These are phyloP conservation scores for Drosophila sechellia DNA, from an alignment of 1,140 invertebrate species.

Conservation along the genomic window DNA sequence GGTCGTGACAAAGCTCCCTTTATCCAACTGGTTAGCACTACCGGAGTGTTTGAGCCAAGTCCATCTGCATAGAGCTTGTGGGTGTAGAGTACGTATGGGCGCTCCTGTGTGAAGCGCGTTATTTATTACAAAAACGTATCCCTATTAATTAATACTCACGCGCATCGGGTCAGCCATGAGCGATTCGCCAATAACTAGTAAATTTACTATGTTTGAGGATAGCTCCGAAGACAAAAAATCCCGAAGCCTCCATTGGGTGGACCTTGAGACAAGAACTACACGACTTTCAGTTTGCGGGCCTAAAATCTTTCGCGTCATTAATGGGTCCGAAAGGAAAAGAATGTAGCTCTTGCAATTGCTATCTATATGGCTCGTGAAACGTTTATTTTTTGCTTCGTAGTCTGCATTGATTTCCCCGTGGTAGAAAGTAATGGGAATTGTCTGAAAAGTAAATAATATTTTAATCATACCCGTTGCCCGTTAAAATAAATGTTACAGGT, in stretches of 20 bases:
- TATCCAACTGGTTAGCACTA: constrained; percentile 89
- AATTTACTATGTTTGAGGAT: constrained; percentile 88
- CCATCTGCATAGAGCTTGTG: constrained; percentile 89
- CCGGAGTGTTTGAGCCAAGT: constrained; percentile 87
- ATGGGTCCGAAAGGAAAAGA: constrained; percentile 88
- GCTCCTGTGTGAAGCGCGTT: constrained; percentile 84
- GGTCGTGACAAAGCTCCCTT: constrained; percentile 87
- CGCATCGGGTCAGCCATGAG: constrained; percentile 84
- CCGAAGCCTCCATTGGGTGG: constrained; percentile 89
- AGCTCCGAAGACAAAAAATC: constrained; percentile 87
- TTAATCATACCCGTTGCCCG: background rate
- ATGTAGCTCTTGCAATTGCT: constrained; percentile 87
- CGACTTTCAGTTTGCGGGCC: constrained; percentile 86
- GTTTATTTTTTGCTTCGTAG: constrained; percentile 54
- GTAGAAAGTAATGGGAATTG: constrained; percentile 86
- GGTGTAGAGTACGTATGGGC: constrained; percentile 89
- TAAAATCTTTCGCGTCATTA: constrained; percentile 86
- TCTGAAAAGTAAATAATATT: constrained; percentile 48
- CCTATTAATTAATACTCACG: constrained; percentile 45
- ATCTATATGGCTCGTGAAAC: constrained; percentile 57
- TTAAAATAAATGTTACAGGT: too few relatives aligned
- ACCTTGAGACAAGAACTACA: constrained; percentile 87
- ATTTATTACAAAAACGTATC: background rate
- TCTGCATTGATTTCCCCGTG: constrained; percentile 86
- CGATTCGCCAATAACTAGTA: constrained; percentile 88